Evolutionary conservation across 2,888 invertebrate species (phyloP).

Genomic region (Erebia ligea): DNA sequence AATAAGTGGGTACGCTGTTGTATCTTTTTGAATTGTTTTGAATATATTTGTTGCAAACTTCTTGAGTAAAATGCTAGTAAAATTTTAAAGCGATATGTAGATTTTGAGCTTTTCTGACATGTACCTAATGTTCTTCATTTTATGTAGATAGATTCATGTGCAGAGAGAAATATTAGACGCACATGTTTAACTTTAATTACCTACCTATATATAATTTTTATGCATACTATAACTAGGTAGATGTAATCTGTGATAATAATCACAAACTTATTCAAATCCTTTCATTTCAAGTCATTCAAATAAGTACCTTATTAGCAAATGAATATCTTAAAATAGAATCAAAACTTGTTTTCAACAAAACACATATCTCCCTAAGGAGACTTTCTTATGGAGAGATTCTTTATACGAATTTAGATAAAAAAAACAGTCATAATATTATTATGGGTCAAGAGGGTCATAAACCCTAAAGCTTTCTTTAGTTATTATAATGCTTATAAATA

Average conservation of each 20-base stretch:
- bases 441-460: neutral
- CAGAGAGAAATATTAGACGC: no score
- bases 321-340: neutral
- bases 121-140: no score
- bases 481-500: conserved; percentile 7
- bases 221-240: no score
- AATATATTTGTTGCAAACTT: neutral
- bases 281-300: no score
- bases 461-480: neutral
- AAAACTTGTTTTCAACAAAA: conserved; percentile 2
- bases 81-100: neutral
- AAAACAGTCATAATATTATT: neutral
- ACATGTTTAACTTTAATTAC: no score
- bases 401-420: neutral
- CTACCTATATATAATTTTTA: no score
- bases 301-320: neutral
- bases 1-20: conserved; percentile 12
- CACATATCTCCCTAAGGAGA: neutral
- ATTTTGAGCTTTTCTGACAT: no score
- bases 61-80: neutral
- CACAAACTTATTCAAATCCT: neutral
- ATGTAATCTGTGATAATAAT: no score
- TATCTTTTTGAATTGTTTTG: conserved; percentile 15
- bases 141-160: no score
- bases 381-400: no score